Evolutionary conservation across 1,140 invertebrate genomes (phyloP), one percentile per base, ranked within the genome.

Genomic region (Cylas formicarius): DNA sequence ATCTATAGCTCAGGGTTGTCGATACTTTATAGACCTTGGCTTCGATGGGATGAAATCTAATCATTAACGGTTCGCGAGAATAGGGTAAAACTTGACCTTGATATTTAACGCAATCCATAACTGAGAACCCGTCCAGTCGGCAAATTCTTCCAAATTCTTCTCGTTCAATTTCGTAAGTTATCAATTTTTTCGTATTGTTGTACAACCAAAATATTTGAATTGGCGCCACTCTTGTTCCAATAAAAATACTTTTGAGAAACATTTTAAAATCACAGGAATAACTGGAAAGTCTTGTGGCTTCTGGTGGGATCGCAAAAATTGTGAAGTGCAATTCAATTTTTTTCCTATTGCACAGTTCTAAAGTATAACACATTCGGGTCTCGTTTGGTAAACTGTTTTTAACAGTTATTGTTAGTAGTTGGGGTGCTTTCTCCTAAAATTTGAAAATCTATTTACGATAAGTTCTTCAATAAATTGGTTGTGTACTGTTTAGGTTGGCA

Each of bases 11-110:
- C 6, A 16, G 10, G 14, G 26, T 38, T 8, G 41, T 17, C 18
- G 33, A 9, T 5, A 32, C 9, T 10, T 11, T 26, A 19, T 47
- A 47, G 7, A 7, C 35, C 29, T 47, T 40, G 7, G n/a, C 9
- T 34, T 47, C 44, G 1, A 47, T 41, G 20, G 44, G 44, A 14
- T 34, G 37, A 35, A 47, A 47, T 14, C 22, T 32, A 3, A 47
- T 24, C 41, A 46, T 26, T 19, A 46, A 22, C 17, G 44, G 13
- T 26, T 38, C 33, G 7, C 17, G 13, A 14, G 13, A 16, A 10
- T 36, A 37, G 3, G 43, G 44, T 10, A 11, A 11, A 20, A 46
- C 34, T 17, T 46, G 35, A 2, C 24, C 24, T 9, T 27, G 9
- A 2, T 28, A 31, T 26, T 46, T 46, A n/a, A 46, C 11, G 18